Conservation (phyloP, 1,140 invertebrate genomes). For the Galendromus occidentalis region DNA sequence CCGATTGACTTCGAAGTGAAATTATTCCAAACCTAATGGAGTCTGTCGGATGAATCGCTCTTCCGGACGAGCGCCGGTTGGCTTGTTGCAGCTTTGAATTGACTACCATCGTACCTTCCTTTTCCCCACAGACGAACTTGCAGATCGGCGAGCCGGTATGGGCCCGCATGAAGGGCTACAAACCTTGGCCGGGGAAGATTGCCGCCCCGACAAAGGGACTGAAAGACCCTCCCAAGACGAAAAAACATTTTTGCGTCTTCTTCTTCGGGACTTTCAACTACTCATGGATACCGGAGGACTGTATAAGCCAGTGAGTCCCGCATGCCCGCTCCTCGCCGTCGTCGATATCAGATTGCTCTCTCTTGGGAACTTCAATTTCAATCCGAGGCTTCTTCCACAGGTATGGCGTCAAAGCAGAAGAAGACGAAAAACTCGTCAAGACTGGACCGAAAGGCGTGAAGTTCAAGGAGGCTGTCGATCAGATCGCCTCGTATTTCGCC, state of each 20-base stretch:
- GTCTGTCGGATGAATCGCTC: too few species aligned
- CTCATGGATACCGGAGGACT: constrained; percentile 17
- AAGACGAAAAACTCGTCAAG: background rate
- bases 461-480: constrained; percentile 16
- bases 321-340: too few species aligned
- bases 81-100: background rate
- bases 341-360: background rate
- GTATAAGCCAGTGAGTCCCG: background rate
- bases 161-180: constrained; percentile 28
- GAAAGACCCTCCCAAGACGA: constrained; percentile 31
- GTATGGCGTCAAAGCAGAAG: background rate
- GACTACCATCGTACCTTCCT: background rate
- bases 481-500: constrained; percentile 15
- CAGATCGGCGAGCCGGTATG: constrained; percentile 22
- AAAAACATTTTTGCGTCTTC: constrained; percentile 56
- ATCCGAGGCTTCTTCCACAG: background rate
- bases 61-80: too few species aligned
- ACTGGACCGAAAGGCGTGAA: constrained; percentile 3
- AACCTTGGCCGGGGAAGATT: constrained; percentile 24
- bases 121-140: constrained; percentile 9
- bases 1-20: too few species aligned
- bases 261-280: constrained; percentile 85
- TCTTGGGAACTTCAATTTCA: background rate
- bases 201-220: constrained; percentile 27
- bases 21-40: too few species aligned